Percentiles rank a stretch among this genome's conserved stretches.
These are phyloP conservation scores for Xenotilapia leptura DNA, from an alignment of 2,113 vertebrate species.

Conservation along the genomic window DNA sequence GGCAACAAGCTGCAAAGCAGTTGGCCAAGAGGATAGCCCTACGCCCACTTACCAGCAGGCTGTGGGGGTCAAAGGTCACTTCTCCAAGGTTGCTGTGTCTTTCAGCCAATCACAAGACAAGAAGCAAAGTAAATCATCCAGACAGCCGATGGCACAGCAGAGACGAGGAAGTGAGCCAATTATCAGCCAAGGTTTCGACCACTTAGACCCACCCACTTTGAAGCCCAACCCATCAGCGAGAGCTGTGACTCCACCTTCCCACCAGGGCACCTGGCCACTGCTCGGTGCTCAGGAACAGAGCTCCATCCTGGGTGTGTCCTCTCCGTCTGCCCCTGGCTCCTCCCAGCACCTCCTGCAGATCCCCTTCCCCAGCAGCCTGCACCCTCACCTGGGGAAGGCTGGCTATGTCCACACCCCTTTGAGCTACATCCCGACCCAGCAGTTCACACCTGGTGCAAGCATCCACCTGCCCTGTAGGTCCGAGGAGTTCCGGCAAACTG, in stretches of 20 bases:
- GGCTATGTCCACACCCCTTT: constrained; percentile 27
- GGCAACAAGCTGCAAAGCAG: background rate
- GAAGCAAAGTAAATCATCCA: background rate
- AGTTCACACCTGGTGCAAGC: background rate
- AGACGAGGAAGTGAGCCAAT: constrained; percentile 13
- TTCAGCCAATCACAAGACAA: constrained; percentile 34
- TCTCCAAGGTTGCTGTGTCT: background rate
- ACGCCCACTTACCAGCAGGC: constrained; percentile 26
- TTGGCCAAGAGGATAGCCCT: background rate
- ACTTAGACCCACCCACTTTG: background rate
- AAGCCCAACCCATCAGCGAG: background rate
- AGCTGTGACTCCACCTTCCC: background rate
- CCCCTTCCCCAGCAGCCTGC: constrained; percentile 3
- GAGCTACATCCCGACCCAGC: constrained; percentile 13
- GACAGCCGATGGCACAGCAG: background rate
- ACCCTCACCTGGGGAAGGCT: constrained; percentile 12
- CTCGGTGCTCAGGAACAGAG: background rate
- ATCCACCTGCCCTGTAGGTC: background rate
- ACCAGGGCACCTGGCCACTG: background rate
- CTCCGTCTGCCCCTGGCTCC: background rate
- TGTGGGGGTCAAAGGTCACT: constrained; percentile 12
- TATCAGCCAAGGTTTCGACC: background rate
- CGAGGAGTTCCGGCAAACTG: background rate
- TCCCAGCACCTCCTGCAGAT: constrained; percentile 6
- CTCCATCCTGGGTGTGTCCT: background rate